These are phyloP conservation scores for Standfussiana lucernea DNA, from an alignment of 2,888 invertebrate genomes.

Conservation along the genomic window DNA sequence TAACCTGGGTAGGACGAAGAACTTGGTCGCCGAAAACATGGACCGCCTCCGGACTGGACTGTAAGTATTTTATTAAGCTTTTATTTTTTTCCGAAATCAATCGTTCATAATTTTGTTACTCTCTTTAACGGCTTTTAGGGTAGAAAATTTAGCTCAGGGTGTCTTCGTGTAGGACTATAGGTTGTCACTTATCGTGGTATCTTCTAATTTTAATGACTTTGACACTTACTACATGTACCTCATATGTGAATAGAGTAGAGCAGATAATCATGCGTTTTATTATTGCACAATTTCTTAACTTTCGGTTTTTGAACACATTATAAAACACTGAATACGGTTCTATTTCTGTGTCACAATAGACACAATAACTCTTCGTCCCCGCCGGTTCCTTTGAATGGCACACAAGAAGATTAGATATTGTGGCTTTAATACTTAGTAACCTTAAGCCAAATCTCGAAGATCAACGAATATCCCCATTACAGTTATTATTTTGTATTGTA, in stretches of 20 bases:
- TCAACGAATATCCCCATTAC: not conserved
- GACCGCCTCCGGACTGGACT: conserved; percentile 77
- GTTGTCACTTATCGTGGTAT: not conserved
- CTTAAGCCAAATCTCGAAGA: not conserved
- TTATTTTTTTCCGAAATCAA: not conserved
- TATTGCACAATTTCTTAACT: conserved; percentile 3
- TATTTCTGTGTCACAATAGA: not conserved
- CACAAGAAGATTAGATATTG: not conserved
- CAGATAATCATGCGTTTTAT: not conserved
- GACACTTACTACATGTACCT: not conserved
- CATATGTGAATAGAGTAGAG: conserved; percentile 1
- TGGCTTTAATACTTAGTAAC: not conserved
- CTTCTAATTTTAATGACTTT: not conserved
- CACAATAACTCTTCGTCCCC: not conserved
- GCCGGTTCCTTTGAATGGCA: not conserved
- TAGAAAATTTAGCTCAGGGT: not conserved
- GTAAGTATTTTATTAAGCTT: conserved; percentile 75
- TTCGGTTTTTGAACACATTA: conserved; percentile 1
- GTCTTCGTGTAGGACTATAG: not conserved
- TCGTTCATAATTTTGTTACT: not conserved
- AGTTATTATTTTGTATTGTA: not conserved
- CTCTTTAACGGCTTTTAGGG: conserved; percentile 8
- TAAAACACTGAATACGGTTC: not conserved
- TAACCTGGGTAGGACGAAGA: conserved; percentile 81
- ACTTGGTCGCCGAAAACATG: conserved; percentile 79